Base-by-base conservation (phyloP, 2,797 vertebrate genomes). In the Octomys mimax region DNA sequence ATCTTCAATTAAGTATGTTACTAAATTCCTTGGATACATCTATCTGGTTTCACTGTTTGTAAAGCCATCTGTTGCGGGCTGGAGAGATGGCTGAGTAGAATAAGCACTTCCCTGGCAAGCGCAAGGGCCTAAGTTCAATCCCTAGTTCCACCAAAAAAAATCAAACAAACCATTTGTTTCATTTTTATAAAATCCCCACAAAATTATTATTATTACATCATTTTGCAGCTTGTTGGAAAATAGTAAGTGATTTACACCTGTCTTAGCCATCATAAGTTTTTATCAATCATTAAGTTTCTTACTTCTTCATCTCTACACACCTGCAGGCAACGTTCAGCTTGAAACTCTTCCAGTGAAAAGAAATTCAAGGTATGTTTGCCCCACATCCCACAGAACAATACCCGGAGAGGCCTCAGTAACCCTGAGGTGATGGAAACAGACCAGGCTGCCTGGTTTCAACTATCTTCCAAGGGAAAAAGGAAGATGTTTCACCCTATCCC, bases 401-500 rank as follows among this genome's bases (percentile, higher is more conserved):
- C 87, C 57, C 31, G 22, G 68, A 95, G 73, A 39, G 11, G 46
- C 95, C 83, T 87, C 61, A 24, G 75, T 46, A 83, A 92, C 66
- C 87, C 36, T 85, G 68, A 96, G 78, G 61, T 79, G 80, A 71
- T 28, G 79, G 49, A 94, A 97, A 81, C 85, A 91, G 92, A 96
- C 88, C 16, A 4, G 87, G 87, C 90, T 49, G 2, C 57, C 26
- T 64, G 96, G 77, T 95, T 97, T 70, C 77, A 92, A 82, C 81
- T 64, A 73, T 86, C 91, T 97, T 96, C 46, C 0, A 0, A 94
- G 73, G 59, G 83, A 79, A 96, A 21, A 46, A 98, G 87, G 90
- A 96, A 98, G 92, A 78, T 39, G 93, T 96, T 96, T 96, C 70
- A 79, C 95, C 94, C 92, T 85, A 59, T 91, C 88, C 57, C 95